Evolutionary conservation across 2,113 vertebrate species (phyloP).

Genomic region (Lophochroa leadbeateri): DNA sequence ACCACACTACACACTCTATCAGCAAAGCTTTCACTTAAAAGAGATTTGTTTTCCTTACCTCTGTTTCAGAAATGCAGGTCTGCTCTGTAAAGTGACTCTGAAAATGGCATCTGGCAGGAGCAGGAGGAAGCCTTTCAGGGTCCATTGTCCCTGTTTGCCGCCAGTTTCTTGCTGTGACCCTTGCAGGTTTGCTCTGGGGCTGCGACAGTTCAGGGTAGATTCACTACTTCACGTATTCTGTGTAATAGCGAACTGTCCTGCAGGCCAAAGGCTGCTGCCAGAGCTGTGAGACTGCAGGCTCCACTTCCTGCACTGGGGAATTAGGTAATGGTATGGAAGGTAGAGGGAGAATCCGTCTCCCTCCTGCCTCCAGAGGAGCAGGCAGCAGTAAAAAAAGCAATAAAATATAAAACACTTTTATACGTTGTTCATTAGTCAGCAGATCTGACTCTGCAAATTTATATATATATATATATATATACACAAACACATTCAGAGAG

Average conservation of each 20-base stretch:
- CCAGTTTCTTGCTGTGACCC: not conserved
- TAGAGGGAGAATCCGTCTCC: not conserved
- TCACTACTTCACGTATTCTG: accelerated
- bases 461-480: not conserved
- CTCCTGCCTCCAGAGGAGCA: not conserved
- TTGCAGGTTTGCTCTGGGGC: not conserved
- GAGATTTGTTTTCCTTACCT: constrained; percentile 33
- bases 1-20: constrained; percentile 37
- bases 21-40: constrained; percentile 29
- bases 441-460: constrained; percentile 31
- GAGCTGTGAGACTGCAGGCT: not conserved
- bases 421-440: constrained; percentile 13
- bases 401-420: constrained; percentile 40
- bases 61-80: constrained; percentile 32
- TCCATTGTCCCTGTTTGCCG: not conserved
- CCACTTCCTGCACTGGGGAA: not conserved
- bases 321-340: not conserved
- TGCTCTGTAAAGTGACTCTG: constrained; percentile 55
- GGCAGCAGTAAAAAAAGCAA: constrained; percentile 32
- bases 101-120: constrained; percentile 45
- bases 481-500: not conserved
- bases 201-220: not conserved
- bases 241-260: accelerated
- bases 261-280: not conserved
- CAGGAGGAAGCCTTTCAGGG: not conserved